Conservation (phyloP, 2,797 vertebrate genomes). For the Novumbra hubbsi region DNA sequence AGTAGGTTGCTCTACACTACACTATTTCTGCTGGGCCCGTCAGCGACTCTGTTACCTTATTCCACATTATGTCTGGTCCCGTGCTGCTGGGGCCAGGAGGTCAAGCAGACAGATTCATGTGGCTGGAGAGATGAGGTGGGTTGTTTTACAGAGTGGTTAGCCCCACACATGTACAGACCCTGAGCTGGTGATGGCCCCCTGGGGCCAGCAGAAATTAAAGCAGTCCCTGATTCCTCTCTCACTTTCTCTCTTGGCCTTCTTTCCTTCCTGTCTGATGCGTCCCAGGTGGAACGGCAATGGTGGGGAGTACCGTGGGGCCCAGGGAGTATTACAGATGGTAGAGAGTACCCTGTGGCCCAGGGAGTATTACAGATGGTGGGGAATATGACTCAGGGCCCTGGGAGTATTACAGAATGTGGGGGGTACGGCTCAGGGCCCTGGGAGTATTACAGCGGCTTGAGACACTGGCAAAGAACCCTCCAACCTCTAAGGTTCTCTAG, state of each 20-base stretch:
- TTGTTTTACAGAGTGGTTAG: neutral
- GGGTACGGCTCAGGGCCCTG: neutral
- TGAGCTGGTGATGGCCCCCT: constrained; percentile 14
- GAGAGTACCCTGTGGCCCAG: too few relatives aligned
- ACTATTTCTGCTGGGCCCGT: neutral
- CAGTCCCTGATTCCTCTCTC: neutral
- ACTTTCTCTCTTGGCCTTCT: constrained; percentile 1
- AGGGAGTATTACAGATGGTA: too few relatives aligned
- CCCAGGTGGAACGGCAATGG: constrained; percentile 24
- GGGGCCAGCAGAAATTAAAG: constrained; percentile 15
- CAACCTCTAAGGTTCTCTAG: neutral
- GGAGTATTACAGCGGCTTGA: constrained; percentile 12
- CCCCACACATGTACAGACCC: constrained; percentile 13
- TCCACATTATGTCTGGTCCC: neutral
- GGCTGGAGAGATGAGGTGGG: constrained; percentile 4
- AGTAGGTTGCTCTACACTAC: neutral
- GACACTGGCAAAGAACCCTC: constrained; percentile 12
- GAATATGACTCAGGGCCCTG: too few relatives aligned
- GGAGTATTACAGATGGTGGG: too few relatives aligned
- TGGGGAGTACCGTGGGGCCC: neutral
- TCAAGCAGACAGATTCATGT: constrained; percentile 13
- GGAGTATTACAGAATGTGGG: too few relatives aligned
- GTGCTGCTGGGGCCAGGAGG: neutral
- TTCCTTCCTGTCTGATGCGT: constrained; percentile 21
- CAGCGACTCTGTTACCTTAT: neutral